Percentiles rank a stretch among this genome's conserved stretches.
Evolutionary conservation across 2,113 vertebrate species (phyloP).

Genomic region (Leiothrix lutea): DNA sequence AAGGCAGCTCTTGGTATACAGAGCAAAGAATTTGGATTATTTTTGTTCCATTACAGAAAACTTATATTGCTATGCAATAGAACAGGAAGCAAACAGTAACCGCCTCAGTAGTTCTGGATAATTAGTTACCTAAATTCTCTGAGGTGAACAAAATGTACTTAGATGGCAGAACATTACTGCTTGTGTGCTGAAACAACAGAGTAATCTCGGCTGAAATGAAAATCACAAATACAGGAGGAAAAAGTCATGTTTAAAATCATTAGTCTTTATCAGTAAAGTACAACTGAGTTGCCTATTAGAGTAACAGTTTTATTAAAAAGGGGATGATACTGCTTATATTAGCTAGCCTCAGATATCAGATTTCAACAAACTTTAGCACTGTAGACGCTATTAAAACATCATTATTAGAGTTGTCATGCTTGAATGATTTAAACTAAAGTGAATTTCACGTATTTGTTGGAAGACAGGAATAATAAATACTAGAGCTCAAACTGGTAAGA

Average conservation of each 20-base stretch:
- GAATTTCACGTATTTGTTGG: slow-evolving; percentile 68
- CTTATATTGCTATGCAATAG: slow-evolving; percentile 68
- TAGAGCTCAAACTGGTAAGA: slow-evolving; percentile 42
- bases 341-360: slow-evolving; percentile 76
- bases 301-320: slow-evolving; percentile 77
- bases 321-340: slow-evolving; percentile 75
- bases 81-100: slow-evolving; percentile 69
- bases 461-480: slow-evolving; percentile 72
- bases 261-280: slow-evolving; percentile 75
- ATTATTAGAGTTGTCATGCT: slow-evolving; percentile 79
- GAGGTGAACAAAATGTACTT: slow-evolving; percentile 73
- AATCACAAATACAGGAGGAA: slow-evolving; percentile 75
- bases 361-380: slow-evolving; percentile 76
- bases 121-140: slow-evolving; percentile 78
- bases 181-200: slow-evolving; percentile 68
- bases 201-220: slow-evolving; percentile 71
- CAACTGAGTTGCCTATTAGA: slow-evolving; percentile 76
- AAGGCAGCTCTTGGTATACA: slow-evolving; percentile 63
- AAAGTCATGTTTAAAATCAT: slow-evolving; percentile 75
- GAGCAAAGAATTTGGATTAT: slow-evolving; percentile 71
- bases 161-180: slow-evolving; percentile 63
- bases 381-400: slow-evolving; percentile 80
- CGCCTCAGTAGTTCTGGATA: slow-evolving; percentile 74
- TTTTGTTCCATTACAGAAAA: slow-evolving; percentile 74
- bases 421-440: slow-evolving; percentile 71